A percentile compares a stretch with the other conserved stretches of the same genome.
Conservation (phyloP, 2,113 vertebrate genomes). For the Pseudolaguvia tuberculata region DNA sequence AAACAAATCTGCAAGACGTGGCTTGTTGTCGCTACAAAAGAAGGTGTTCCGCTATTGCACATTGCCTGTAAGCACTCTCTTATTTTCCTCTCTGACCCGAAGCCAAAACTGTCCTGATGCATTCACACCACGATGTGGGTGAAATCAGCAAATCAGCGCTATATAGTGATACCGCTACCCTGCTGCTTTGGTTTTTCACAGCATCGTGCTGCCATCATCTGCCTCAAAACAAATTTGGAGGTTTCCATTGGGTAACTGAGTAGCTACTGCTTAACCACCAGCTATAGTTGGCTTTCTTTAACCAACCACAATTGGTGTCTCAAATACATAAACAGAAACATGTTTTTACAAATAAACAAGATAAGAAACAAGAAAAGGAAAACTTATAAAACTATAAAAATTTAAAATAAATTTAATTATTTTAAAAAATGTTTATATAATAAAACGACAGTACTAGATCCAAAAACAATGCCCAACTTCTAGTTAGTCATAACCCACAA, state of each 20-base stretch:
- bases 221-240: background rate
- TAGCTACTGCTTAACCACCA: conserved; percentile 7
- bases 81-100: background rate
- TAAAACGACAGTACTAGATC: background rate
- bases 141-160: background rate
- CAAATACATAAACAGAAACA: too few species aligned
- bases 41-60: conserved; percentile 5
- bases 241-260: background rate
- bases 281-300: background rate
- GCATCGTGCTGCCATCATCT: conserved; percentile 9
- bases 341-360: too few species aligned
- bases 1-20: background rate
- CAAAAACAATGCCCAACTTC: background rate
- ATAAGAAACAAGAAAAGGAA: background rate
- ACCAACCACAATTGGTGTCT: background rate
- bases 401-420: too few species aligned
- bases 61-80: background rate
- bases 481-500: background rate
- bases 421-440: background rate
- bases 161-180: background rate
- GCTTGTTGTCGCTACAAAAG: background rate
- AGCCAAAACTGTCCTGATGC: conserved; percentile 11
- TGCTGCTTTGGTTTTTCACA: background rate
- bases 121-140: conserved; percentile 2
- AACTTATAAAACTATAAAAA: too few species aligned